These are phyloP conservation scores for Rhagoletis zephyria DNA, from an alignment of 1,140 invertebrate genomes.

Conservation along the genomic window DNA sequence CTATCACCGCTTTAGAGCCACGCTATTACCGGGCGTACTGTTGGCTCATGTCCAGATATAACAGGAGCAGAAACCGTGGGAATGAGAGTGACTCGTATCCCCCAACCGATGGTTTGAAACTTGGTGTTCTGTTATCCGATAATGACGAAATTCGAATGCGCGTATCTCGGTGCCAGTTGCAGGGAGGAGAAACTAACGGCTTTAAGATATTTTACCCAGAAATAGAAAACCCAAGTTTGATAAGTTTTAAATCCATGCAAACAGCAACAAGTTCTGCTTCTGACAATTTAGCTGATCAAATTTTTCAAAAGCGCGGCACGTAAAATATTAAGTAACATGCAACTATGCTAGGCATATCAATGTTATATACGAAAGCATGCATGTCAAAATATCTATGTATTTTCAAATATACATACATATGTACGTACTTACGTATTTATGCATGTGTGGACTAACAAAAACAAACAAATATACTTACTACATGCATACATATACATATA, in stretches of 20 bases:
- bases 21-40: no score
- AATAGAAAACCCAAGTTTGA: no score
- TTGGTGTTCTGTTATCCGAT: no score
- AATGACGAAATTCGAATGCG: no score
- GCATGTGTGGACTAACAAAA: background rate
- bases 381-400: background rate
- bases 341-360: background rate
- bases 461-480: background rate
- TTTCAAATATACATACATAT: background rate
- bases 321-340: slow-evolving; percentile 42
- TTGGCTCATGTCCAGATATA: no score
- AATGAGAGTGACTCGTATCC: no score
- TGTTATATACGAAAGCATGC: background rate
- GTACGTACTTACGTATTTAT: background rate
- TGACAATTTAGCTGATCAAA: slow-evolving; percentile 28
- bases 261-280: background rate
- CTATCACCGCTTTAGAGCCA: no score
- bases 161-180: no score
- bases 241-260: background rate
- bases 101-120: no score
- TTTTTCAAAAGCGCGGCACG: slow-evolving; percentile 11
- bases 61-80: no score
- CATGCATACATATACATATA: background rate
- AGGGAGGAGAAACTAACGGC: no score
- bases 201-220: no score